Evolutionary conservation across 1,140 invertebrate species (phyloP), one percentile per base, ranked within the genome.

Genomic region (Ptiloglossa arizonensis): DNA sequence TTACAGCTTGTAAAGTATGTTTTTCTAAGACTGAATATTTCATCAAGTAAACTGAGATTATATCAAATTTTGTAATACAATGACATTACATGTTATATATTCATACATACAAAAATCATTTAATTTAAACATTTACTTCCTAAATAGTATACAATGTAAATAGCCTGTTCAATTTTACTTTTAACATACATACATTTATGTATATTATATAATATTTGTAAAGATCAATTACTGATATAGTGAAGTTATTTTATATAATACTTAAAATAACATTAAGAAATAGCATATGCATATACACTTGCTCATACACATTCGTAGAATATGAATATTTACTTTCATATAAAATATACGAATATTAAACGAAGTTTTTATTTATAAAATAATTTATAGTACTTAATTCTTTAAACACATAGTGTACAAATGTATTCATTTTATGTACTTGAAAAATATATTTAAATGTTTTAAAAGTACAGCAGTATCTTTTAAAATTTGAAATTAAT

Each of bases 11-110:
- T 57, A 32, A 44, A 66, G 22, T 50, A 15, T 13, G 24, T 70
- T 46, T 52, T 68, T 38, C 44, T 56, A 75, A 79, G 69, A 64
- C 67, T 79, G 69, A 71, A 79, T 79, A 70, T 63, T 73, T 52
- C 32, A 44, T 17, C 48, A 41, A 35, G 57, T 70, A 50, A 70
- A 75, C 13, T 46, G 29, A 56, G 29, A 67, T 24, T 46, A 35
- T 56, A 74, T 74, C 29, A 24, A 56, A 56, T 67, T 56, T n/a
- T 67, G 19, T 50, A n/a, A 29, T 66, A 32, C 17, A 46, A 63
- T 50, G 15, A 38, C 13, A 41, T 41, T 62, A n/a, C n/a, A 22
- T 44, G 32, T 32, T n/a, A 32, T 57, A 38, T 59, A 59, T 59
- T 22, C 17, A 19, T 57, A 15, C 32, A 29, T 59, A 22, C 9